A percentile compares a stretch with the other conserved stretches of the same genome.
phyloP scores from a whole-genome alignment of 2,888 invertebrate genomes.

The Imbricaverruca yamaguchii region DNA sequence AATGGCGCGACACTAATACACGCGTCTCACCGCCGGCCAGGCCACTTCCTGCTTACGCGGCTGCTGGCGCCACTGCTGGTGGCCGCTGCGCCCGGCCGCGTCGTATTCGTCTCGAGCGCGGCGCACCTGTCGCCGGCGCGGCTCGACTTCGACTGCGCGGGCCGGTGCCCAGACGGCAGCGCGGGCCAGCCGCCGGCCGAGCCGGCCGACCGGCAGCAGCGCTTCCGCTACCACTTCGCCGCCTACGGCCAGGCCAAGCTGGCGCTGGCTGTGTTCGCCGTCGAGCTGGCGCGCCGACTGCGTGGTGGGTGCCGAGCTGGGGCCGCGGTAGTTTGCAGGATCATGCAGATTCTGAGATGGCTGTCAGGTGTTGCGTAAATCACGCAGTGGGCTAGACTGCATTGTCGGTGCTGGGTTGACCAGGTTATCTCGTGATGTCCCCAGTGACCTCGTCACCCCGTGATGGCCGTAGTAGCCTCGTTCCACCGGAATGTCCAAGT shows the following conservation, averaged over 20 bases:
- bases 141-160: constrained; percentile 24
- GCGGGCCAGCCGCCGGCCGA: not conserved
- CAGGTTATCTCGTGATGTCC: no score
- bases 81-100: constrained; percentile 8
- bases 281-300: constrained; percentile 20
- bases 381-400: no score
- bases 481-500: no score
- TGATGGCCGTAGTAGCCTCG: no score
- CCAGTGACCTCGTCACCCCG: no score
- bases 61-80: constrained; percentile 18
- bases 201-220: not conserved
- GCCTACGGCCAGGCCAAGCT: constrained; percentile 31
- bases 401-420: no score
- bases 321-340: no score
- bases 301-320: not conserved
- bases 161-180: not conserved
- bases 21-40: constrained; percentile 18
- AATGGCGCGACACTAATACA: no score
- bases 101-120: constrained; percentile 29
- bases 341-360: no score
- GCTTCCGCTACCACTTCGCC: constrained; percentile 26
- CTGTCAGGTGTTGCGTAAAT: no score
- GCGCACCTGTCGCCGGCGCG: constrained; percentile 24
- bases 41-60: constrained; percentile 27
- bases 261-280: constrained; percentile 29